phyloP scores from a whole-genome alignment of 1,140 invertebrate species.

The Bicyclus anynana region DNA sequence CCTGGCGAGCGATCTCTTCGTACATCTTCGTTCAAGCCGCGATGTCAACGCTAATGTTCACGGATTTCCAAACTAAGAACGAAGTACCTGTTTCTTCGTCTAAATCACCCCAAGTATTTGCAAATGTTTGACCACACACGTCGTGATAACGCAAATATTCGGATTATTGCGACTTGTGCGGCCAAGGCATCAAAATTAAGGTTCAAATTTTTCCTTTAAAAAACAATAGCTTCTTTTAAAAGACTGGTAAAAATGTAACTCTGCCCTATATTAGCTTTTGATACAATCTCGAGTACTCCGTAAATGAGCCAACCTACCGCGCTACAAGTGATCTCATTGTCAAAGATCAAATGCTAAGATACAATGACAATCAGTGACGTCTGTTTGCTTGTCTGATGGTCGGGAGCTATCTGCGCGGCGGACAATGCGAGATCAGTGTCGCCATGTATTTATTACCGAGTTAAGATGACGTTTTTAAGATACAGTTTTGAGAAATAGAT shows the following conservation, averaged over 20 bases:
- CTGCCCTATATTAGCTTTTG: not conserved
- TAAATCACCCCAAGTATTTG: no score
- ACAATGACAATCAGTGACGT: conserved; percentile 42
- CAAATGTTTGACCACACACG: no score
- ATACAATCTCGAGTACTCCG: conserved; percentile 6
- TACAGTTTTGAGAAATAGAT: conserved; percentile 7
- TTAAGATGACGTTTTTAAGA: conserved; percentile 2
- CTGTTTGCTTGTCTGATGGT: conserved; percentile 44
- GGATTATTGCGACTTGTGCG: no score
- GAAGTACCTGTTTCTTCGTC: no score
- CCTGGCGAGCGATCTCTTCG: no score
- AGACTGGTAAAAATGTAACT: not conserved
- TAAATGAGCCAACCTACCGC: conserved; percentile 18
- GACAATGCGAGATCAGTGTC: conserved; percentile 41
- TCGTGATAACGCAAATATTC: no score
- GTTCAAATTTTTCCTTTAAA: no score
- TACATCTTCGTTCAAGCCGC: no score
- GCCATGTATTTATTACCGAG: conserved; percentile 22
- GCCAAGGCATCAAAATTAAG: no score
- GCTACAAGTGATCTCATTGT: conserved; percentile 29
- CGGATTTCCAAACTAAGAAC: no score
- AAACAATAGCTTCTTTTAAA: no score
- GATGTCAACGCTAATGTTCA: no score
- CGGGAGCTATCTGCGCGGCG: conserved; percentile 36
- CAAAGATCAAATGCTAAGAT: conserved; percentile 42